phyloP scores from a whole-genome alignment of 1,140 invertebrate genomes.

The Drosophila oshimai region DNA sequence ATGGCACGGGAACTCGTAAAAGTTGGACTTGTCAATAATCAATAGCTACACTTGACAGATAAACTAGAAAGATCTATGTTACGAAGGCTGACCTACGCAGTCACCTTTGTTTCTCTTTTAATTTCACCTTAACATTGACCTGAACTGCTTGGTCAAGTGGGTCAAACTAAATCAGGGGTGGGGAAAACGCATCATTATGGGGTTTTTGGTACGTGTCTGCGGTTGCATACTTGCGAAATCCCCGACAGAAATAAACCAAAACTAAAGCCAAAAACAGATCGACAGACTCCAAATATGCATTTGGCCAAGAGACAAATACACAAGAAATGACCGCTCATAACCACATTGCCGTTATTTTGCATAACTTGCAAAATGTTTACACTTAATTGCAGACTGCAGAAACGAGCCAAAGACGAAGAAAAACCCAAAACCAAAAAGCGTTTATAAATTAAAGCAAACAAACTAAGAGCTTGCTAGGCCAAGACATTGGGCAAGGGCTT shows the following conservation, averaged over 20 bases:
- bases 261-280: constrained; percentile 38
- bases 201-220: constrained; percentile 53
- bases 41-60: constrained; percentile 20
- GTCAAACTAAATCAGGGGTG: constrained; percentile 37
- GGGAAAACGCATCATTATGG: constrained; percentile 30
- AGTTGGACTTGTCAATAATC: neutral
- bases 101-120: neutral
- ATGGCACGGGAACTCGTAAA: neutral
- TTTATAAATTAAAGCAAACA: constrained; percentile 42
- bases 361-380: constrained; percentile 50
- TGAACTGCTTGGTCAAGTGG: constrained; percentile 42
- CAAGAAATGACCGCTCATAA: constrained; percentile 47
- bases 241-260: neutral
- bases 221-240: constrained; percentile 54
- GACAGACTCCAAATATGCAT: constrained; percentile 46
- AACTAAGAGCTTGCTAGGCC: neutral
- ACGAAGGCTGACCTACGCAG: neutral
- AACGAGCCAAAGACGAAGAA: constrained; percentile 12
- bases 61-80: constrained; percentile 28
- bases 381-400: constrained; percentile 53
- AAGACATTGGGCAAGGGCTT: constrained; percentile 23
- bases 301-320: constrained; percentile 46
- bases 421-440: constrained; percentile 21
- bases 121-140: constrained; percentile 74
- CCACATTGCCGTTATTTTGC: constrained; percentile 50